A percentile compares a stretch with the other conserved stretches of the same genome.
Evolutionary conservation across 2,888 invertebrate species (phyloP).

Genomic region (Aproaerema taeniolella): DNA sequence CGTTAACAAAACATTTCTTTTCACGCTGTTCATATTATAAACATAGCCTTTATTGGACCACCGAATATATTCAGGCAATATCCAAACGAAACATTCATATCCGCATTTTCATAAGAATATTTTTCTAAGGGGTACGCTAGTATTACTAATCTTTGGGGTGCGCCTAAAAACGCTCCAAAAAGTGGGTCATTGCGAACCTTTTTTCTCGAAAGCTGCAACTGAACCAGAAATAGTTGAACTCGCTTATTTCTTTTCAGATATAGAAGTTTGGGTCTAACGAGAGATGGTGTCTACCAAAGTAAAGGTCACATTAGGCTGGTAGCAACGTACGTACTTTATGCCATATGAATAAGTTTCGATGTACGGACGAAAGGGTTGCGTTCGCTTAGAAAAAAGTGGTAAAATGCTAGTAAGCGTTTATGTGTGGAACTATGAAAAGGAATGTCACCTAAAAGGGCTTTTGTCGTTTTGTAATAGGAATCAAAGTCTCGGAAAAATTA

Average conservation of each 20-base stretch:
- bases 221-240: constrained; percentile 8
- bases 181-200: constrained; percentile 56
- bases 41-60: constrained; percentile 17
- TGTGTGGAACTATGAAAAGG: constrained; percentile 44
- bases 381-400: constrained; percentile 46
- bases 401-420: constrained; percentile 60
- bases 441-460: constrained; percentile 36
- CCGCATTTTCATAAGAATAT: constrained; percentile 43
- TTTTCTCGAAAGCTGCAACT: constrained; percentile 38
- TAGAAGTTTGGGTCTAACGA: background rate
- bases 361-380: constrained; percentile 48
- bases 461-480: constrained; percentile 42
- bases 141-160: constrained; percentile 48
- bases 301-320: constrained; percentile 32
- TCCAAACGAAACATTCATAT: constrained; percentile 40
- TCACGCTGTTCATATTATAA: constrained; percentile 18
- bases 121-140: constrained; percentile 41
- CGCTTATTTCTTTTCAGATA: background rate
- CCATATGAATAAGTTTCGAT: constrained; percentile 58
- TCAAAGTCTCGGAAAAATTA: constrained; percentile 24
- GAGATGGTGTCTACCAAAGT: constrained; percentile 4
- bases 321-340: constrained; percentile 42
- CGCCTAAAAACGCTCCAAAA: constrained; percentile 46
- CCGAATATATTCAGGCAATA: constrained; percentile 38
- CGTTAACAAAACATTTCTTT: constrained; percentile 18